Conservation (phyloP, 2,888 invertebrate genomes). For the Epistrophe grossulariae region DNA sequence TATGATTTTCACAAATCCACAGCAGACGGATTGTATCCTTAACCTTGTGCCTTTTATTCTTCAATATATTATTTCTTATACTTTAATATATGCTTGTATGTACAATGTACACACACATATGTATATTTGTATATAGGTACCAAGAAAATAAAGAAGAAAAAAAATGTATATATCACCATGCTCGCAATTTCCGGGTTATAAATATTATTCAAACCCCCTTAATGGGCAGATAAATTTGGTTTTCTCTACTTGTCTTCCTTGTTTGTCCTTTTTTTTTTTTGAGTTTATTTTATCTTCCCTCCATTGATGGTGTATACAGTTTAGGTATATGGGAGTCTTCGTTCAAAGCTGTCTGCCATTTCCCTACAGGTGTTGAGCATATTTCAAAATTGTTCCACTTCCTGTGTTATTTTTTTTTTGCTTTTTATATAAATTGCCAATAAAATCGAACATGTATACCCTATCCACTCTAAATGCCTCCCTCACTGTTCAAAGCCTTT, state of each 20-base stretch:
- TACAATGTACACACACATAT: not conserved
- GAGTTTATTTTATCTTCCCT: conserved; percentile 16
- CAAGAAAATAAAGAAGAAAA: not conserved
- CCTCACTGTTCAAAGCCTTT: conserved; percentile 39
- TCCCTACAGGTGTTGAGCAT: conserved; percentile 69
- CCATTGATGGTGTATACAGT: not conserved
- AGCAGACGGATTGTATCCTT: conserved; percentile 37
- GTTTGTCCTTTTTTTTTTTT: conserved; percentile 7
- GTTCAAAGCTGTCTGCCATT: conserved; percentile 33
- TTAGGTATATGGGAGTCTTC: not conserved
- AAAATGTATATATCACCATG: conserved; percentile 13
- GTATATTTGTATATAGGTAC: too few relatives aligned
- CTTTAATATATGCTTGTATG: not conserved
- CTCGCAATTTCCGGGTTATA: conserved; percentile 37
- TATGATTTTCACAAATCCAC: conserved; percentile 40
- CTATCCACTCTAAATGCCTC: conserved; percentile 67
- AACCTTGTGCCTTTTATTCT: conserved; percentile 34
- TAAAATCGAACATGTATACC: conserved; percentile 72
- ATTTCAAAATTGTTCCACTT: conserved; percentile 63
- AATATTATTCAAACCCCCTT: conserved; percentile 54
- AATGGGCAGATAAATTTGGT: conserved; percentile 62
- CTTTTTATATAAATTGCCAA: conserved; percentile 62
- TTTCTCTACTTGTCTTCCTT: conserved; percentile 40
- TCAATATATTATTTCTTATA: conserved; percentile 18
- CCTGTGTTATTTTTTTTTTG: conserved; percentile 4